Conservation (phyloP, 1,140 invertebrate genomes). For the Drosophila ercepeae region DNA sequence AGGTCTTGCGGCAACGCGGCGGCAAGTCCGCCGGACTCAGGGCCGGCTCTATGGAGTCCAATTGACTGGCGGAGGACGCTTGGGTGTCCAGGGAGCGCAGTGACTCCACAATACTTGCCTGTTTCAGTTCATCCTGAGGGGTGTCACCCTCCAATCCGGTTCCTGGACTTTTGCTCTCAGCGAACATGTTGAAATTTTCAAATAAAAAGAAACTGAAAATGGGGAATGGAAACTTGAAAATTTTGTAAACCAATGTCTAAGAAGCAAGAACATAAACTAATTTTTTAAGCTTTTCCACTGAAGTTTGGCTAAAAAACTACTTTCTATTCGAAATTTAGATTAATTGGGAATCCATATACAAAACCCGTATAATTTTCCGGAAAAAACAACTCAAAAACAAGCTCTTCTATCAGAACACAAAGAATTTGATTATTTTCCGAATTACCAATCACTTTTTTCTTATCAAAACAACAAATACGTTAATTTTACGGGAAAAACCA, state of each 20-base stretch:
- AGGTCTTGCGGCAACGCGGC: constrained; percentile 39
- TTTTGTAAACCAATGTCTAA: neutral
- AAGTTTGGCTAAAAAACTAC: neutral
- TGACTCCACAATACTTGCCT: neutral
- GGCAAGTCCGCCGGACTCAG: constrained; percentile 60
- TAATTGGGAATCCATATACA: neutral
- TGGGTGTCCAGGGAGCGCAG: constrained; percentile 2
- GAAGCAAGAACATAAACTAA: neutral
- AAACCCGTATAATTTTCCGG: neutral
- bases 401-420: neutral
- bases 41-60: neutral
- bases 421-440: neutral
- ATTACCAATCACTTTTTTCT: too few relatives aligned
- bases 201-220: neutral
- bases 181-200: neutral
- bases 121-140: neutral
- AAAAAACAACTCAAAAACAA: too few relatives aligned
- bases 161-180: neutral
- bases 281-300: neutral
- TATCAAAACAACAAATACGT: neutral
- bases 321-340: neutral
- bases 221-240: neutral
- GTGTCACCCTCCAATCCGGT: neutral
- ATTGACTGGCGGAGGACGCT: neutral
- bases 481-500: neutral